Base-by-base conservation (phyloP, 2,113 vertebrate genomes). In the Nettapus auritus region DNA sequence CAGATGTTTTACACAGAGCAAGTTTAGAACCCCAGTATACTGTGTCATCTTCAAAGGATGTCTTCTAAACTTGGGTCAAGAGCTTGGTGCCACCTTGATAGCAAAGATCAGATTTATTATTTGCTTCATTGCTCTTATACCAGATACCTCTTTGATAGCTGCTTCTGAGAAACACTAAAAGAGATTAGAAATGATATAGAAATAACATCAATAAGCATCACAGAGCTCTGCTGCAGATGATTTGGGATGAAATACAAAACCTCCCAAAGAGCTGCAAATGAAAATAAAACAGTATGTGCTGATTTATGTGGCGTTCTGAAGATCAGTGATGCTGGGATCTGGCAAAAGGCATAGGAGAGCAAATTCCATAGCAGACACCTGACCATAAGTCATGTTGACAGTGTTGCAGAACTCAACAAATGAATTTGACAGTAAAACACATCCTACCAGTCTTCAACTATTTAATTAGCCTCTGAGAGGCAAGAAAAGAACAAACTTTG, bases 271-370 rank as follows among this genome's bases (percentile, higher is more conserved):
- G 66, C 77, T 90, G 62, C 33, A 75, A 88, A 68, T 73, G 53
- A 93, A 84, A 96, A 79, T 68, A 93, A 88, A 93, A 68, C 52
- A 56, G 6, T 78, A 68, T 40, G 25, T 68, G 33, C 68, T 92
- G 82, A 93, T 94, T 95, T 92, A 79, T 84, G 14, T 81, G 88
- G 64, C 46, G 25, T 92, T 88, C 57, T 82, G 88, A 81, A 86
- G 34, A 80, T 80, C 68, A 91, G 1, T 90, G 83, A 86, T 81
- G 29, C 53, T 73, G 53, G 28, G 4, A 78, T 82, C 80, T 86
- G 76, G 66, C 69, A 88, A 89, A 71, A 67, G 75, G 19, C 60
- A n/a, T n/a, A 33, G 1, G 5, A 79, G 28, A 94, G 8, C n/a
- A 88, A 81, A 78, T 86, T 88, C 71, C 22, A 3, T 42, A 76